Base-by-base conservation (phyloP, 2,113 vertebrate genomes). In the Puffinus mauretanicus region DNA sequence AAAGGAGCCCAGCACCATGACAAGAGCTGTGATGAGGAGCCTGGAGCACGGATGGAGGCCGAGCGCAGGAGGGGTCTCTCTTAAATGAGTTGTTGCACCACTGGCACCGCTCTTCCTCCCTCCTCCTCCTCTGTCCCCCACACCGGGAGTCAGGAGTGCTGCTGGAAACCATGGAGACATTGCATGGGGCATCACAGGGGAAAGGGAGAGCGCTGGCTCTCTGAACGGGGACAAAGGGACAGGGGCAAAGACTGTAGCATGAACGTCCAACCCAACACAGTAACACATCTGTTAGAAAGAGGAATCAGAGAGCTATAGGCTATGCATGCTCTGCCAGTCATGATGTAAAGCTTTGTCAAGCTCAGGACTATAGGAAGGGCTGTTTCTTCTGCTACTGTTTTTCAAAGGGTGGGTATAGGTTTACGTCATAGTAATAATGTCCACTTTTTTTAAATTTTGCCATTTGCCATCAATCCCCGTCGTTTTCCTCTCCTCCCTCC, bases 401-500 rank as follows among this genome's bases (percentile, higher is more conserved):
- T 76, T 57, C 58, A 46, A 46, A 25, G 42, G 3, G 13, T 76
- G 30, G 21, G 16, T 46, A 32, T 32, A 80, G 26, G 25, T 65
- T 49, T 61, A 34, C 6, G 22, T 49, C 72, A 72, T 20, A 19
- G 22, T 40, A 22, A 84, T 54, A 76, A 55, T 44, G 22, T n/a
- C 20, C 30, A 66, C 29, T n/a, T 85, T 36, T 57, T 73, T 77
- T 47, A 49, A 13, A 6, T 78, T 77, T 66, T 78, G 71, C 40
- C 16, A n/a, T 27, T 78, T 7, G 1, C 36, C 49, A 36, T 67
- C 1, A 0, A n/a, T 72, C 21, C 25, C 14, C 1, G 0, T 47
- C 1, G 1, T 69, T 64, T 34, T 58, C 27, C 11, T 66, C 10
- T 67, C 10, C 20, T 84, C 26, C 16, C 6, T 62, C 42, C 26